phyloP scores from a whole-genome alignment of 2,888 invertebrate genomes.

The Agrotis puta region DNA sequence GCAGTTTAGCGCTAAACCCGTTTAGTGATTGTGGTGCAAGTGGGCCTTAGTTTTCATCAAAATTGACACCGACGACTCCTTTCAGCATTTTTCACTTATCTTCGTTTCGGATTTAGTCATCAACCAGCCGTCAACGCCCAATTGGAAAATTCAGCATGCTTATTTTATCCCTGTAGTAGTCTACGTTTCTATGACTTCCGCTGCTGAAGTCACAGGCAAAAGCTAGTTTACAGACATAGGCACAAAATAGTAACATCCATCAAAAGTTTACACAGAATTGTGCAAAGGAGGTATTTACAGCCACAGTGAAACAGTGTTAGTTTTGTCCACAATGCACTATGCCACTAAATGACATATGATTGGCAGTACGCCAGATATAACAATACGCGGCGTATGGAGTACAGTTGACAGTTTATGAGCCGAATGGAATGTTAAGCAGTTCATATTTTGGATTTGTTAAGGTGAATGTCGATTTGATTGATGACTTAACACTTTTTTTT shows the following conservation, averaged over 20 bases:
- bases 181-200: too few species aligned
- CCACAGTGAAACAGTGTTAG: slow-evolving; percentile 16
- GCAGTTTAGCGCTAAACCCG: too few species aligned
- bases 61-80: too few species aligned
- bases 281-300: slow-evolving; percentile 34
- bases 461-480: slow-evolving; percentile 37
- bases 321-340: slow-evolving; percentile 38
- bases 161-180: too few species aligned
- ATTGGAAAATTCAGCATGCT: too few species aligned
- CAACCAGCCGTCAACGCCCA: too few species aligned
- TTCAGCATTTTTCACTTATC: too few species aligned
- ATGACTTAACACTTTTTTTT: neutral
- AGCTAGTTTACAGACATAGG: too few species aligned
- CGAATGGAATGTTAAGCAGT: slow-evolving; percentile 61
- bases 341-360: slow-evolving; percentile 53
- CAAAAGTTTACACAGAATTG: slow-evolving; percentile 6
- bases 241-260: neutral
- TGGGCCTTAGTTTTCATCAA: too few species aligned
- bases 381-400: slow-evolving; percentile 39
- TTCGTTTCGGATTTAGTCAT: too few species aligned
- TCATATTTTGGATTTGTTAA: slow-evolving; percentile 48
- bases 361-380: slow-evolving; percentile 52
- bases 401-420: slow-evolving; percentile 56
- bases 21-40: too few species aligned
- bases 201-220: too few species aligned